Percentiles rank a stretch among this genome's conserved stretches.
These are phyloP conservation scores for Oryctolagus cuniculus DNA, from an alignment of 2,113 vertebrate species.

Conservation along the genomic window mOryCun1.1 NC_091433.1:176433001-176433500, in stretches of 20 bases:
- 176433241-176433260: constrained; percentile 2
- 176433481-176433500: constrained; percentile 66
- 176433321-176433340: constrained; percentile 29
- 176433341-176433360: constrained; percentile 17
- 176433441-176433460: constrained; percentile 64
- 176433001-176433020: constrained; percentile 23
- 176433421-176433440: constrained; percentile 69
- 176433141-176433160: not conserved
- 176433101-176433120: not conserved
- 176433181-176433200: constrained; percentile 20
- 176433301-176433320: constrained; percentile 3
- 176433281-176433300: constrained; percentile 51
- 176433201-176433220: not conserved
- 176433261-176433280: constrained; percentile 51
- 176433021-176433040: not conserved
- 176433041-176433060: not conserved
- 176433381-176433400: constrained; percentile 22
- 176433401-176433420: constrained; percentile 52
- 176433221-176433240: not conserved
- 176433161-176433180: not conserved
- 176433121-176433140: not conserved
- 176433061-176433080: not conserved
- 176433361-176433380: constrained; percentile 17
- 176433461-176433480: constrained; percentile 60
- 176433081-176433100: not conserved